Conservation (phyloP, 2,113 vertebrate genomes). For the Cephalopterus ornatus region DNA sequence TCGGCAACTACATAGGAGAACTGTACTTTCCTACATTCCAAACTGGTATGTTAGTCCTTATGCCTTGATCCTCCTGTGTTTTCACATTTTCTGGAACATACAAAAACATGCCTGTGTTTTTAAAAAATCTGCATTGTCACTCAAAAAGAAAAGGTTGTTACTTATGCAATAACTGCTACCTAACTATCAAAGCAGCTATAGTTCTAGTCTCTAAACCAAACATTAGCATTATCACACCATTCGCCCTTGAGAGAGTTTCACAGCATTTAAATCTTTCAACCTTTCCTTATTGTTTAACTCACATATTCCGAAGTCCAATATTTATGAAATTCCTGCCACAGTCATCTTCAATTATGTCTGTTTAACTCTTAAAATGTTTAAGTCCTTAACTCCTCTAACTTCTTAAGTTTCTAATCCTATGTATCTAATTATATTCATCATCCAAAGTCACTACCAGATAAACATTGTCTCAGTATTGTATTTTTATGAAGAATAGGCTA, state of each 20-base stretch:
- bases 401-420: neutral
- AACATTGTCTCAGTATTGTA: neutral
- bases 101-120: accelerated
- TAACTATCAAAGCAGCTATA: neutral
- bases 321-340: neutral
- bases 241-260: neutral
- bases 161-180: neutral
- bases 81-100: neutral
- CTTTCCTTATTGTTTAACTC: neutral
- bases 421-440: neutral
- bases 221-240: neutral
- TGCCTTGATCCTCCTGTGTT: neutral
- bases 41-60: neutral
- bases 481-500: neutral
- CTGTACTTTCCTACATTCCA: neutral
- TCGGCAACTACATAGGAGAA: neutral
- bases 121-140: neutral
- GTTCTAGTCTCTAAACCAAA: neutral
- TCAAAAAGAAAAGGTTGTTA: neutral
- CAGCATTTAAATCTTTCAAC: neutral
- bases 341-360: neutral
- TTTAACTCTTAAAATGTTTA: neutral
- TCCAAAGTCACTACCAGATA: neutral
- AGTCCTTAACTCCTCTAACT: neutral
- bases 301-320: neutral